Percentiles rank a stretch among this genome's conserved stretches.
Conservation (phyloP, 2,113 vertebrate genomes). For the Lasiurus cinereus region DNA sequence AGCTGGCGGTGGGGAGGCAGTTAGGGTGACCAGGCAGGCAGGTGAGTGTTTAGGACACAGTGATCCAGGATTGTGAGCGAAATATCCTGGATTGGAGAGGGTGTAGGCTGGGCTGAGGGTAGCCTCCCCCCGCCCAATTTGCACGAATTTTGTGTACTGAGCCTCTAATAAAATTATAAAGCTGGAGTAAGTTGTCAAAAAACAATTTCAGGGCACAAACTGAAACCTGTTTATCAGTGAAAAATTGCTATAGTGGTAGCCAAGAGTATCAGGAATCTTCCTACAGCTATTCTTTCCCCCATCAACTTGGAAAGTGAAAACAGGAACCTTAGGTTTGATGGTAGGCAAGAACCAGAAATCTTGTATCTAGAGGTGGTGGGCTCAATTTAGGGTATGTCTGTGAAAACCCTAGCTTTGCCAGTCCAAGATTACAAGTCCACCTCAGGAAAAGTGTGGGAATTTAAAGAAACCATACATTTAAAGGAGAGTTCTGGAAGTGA, state of each 20-base stretch:
- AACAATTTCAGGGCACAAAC: conserved; percentile 36
- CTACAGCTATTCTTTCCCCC: neutral
- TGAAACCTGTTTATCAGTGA: neutral
- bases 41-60: too few relatives aligned
- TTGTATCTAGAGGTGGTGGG: neutral
- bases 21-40: too few relatives aligned
- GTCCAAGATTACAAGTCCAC: neutral
- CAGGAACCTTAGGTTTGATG: neutral
- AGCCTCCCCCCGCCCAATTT: too few relatives aligned
- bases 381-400: neutral
- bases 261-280: conserved; percentile 25
- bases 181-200: neutral
- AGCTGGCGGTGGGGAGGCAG: too few relatives aligned
- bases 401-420: neutral
- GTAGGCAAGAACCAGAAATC: neutral
- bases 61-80: too few relatives aligned
- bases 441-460: neutral
- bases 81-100: too few relatives aligned
- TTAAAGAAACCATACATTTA: neutral
- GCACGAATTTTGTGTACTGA: too few relatives aligned
- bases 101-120: too few relatives aligned
- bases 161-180: neutral
- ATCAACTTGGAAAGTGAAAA: neutral
- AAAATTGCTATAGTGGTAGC: neutral
- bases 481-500: neutral